Conservation (phyloP, 2,797 vertebrate genomes). For the Dicrostonyx torquatus region DNA sequence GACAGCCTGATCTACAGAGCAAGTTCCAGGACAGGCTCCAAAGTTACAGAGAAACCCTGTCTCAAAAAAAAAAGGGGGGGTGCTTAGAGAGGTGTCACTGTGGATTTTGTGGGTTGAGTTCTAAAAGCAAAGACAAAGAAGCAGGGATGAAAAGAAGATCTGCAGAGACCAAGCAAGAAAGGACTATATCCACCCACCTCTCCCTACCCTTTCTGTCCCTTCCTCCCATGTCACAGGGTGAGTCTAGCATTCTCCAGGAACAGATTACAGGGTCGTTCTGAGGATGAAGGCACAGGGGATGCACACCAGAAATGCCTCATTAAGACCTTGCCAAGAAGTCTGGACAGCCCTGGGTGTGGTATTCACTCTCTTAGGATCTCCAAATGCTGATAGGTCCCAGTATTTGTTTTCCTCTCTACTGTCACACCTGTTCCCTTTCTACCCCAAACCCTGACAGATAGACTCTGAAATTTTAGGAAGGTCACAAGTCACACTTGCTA, state of each 20-base stretch:
- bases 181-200: background rate
- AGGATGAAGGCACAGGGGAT: background rate
- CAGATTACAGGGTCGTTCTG: background rate
- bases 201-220: background rate
- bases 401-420: background rate
- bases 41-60: too few relatives aligned
- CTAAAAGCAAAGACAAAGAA: background rate
- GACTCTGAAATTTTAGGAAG: background rate
- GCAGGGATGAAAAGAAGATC: background rate
- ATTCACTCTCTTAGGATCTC: background rate
- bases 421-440: background rate
- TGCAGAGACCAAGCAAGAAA: background rate
- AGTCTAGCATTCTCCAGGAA: too few relatives aligned
- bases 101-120: background rate
- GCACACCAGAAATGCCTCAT: background rate
- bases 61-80: too few relatives aligned
- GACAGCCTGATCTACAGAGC: too few relatives aligned
- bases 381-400: background rate
- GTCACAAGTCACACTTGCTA: background rate
- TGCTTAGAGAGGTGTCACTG: accelerated
- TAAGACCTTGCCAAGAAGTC: too few relatives aligned
- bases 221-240: too few relatives aligned
- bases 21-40: too few relatives aligned
- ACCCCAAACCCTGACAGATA: background rate
- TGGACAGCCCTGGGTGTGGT: background rate